Conservation (phyloP, 2,113 vertebrate genomes). For the Campylomormyrus tamandua region DNA sequence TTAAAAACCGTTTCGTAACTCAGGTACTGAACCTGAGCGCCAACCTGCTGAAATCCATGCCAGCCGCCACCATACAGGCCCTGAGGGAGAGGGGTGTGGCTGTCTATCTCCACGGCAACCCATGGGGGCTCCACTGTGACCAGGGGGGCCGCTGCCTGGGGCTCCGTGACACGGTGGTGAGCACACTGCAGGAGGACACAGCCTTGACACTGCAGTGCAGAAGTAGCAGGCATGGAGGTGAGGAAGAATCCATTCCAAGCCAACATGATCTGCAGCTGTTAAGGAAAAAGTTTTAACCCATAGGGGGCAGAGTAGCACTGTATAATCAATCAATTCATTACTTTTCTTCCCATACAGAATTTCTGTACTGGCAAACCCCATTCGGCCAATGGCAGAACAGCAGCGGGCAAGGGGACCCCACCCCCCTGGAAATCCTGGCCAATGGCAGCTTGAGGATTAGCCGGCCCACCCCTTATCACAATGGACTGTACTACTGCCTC, state of each 20-base stretch:
- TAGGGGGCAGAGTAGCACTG: background rate
- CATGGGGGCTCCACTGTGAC: background rate
- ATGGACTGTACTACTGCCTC: conserved; percentile 59
- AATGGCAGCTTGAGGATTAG: conserved; percentile 48
- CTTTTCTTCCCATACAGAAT: conserved; percentile 27
- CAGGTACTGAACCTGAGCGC: conserved; percentile 25
- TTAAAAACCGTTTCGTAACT: background rate
- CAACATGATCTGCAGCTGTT: background rate
- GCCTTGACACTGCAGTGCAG: conserved; percentile 44
- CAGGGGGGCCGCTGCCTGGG: conserved; percentile 11
- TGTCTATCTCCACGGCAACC: conserved; percentile 21
- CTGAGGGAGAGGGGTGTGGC: conserved; percentile 14
- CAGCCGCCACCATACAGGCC: background rate
- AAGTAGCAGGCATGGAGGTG: conserved; percentile 34
- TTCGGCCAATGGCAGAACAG: conserved; percentile 43
- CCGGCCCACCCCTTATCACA: conserved; percentile 37
- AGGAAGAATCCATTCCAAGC: background rate
- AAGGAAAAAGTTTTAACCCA: background rate
- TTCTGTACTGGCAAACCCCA: conserved; percentile 57
- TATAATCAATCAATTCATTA: background rate
- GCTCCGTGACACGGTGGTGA: conserved; percentile 18
- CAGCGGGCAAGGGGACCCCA: conserved; percentile 5
- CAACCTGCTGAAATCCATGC: conserved; percentile 7
- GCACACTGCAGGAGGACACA: conserved; percentile 27
- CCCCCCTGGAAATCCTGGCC: conserved; percentile 31